phyloP scores from a whole-genome alignment of 2,888 invertebrate species.

The Oeneis ivallda region DNA sequence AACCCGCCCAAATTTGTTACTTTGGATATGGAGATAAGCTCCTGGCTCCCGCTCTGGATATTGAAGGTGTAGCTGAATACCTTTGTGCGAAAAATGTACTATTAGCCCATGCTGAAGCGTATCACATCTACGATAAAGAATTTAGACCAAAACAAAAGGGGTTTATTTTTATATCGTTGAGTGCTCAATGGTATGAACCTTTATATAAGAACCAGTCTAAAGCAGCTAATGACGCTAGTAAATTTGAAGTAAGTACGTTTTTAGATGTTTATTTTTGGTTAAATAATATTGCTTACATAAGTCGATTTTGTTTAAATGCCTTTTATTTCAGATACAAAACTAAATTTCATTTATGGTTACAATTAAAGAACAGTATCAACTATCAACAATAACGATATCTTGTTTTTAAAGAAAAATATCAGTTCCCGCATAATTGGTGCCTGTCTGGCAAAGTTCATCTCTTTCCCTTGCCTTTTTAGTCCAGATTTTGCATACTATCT shows the following conservation, averaged over 20 bases:
- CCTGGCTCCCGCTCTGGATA: constrained; percentile 54
- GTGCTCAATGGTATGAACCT: constrained; percentile 62
- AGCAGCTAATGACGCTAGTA: constrained; percentile 72
- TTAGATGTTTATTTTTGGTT: background rate
- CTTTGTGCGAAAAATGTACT: constrained; percentile 53
- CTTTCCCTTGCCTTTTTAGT: no score
- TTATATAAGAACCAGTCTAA: constrained; percentile 63
- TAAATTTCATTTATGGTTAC: no score
- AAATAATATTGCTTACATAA: no score
- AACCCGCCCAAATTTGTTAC: constrained; percentile 64
- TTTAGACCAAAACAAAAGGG: constrained; percentile 41
- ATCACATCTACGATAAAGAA: constrained; percentile 43
- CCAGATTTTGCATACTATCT: no score
- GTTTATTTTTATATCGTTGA: constrained; percentile 38
- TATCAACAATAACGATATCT: no score
- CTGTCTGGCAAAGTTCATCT: no score
- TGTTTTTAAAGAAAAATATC: no score
- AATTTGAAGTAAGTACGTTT: constrained; percentile 63
- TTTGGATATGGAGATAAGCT: constrained; percentile 63
- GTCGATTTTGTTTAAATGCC: no score
- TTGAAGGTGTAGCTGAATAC: constrained; percentile 65
- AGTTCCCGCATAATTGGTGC: no score
- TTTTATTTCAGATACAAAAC: no score
- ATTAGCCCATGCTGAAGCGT: constrained; percentile 43
- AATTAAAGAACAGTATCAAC: no score